Percentiles rank a stretch among this genome's conserved stretches.
These are phyloP conservation scores for Apotomis turbidana DNA, from an alignment of 2,888 invertebrate genomes.

Conservation along the genomic window DNA sequence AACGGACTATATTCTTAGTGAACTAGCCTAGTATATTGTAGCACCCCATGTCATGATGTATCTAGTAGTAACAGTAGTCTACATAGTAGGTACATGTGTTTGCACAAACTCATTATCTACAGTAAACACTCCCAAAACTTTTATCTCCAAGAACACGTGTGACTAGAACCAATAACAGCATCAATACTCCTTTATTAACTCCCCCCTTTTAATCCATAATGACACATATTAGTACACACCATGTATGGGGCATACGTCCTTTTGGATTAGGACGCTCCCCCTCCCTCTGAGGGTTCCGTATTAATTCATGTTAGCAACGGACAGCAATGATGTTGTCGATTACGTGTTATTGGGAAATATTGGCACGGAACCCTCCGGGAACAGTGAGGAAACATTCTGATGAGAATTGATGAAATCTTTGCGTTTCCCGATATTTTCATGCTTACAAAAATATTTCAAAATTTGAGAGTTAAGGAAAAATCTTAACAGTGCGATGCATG, in stretches of 20 bases:
- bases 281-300: constrained; percentile 59
- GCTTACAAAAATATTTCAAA: no score
- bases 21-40: no score
- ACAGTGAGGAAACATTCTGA: constrained; percentile 8
- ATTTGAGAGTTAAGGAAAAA: no score
- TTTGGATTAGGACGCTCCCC: constrained; percentile 41
- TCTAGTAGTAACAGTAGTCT: no score
- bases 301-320: constrained; percentile 78
- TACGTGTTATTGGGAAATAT: constrained; percentile 80
- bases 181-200: constrained; percentile 47
- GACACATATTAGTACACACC: no score
- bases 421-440: constrained; percentile 4
- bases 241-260: no score
- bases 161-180: constrained; percentile 41
- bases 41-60: no score
- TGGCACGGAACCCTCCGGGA: constrained; percentile 56
- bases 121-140: not conserved
- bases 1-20: no score
- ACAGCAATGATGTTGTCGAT: constrained; percentile 80
- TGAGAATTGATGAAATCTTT: constrained; percentile 33
- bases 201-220: constrained; percentile 39
- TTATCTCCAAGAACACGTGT: constrained; percentile 31
- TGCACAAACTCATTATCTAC: constrained; percentile 8
- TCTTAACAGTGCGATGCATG: no score
- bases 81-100: not conserved